Base-by-base conservation (phyloP, 1,140 invertebrate genomes). In the Zaprionus ornatus region DNA sequence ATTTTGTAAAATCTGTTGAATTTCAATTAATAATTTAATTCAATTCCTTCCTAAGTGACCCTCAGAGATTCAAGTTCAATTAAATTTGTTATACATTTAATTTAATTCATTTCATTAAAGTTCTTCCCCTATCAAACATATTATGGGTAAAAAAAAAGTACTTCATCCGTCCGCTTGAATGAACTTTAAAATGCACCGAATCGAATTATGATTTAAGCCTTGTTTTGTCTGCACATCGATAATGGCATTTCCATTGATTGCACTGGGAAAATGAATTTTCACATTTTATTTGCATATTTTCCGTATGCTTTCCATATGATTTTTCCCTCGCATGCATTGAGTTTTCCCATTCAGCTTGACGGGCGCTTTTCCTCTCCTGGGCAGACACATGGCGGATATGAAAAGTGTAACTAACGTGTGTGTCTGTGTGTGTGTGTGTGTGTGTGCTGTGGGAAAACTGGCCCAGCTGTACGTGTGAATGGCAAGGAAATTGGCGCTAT, bases 371-470 rank as follows among this genome's bases (percentile, higher is more conserved):
- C 45, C 37, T 56, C 60, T n/a, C 19, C 25, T 54, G 15, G 13
- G 27, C 29, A 21, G 21, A 59, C 60, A 70, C 48, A 60, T 62
- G 29, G 19, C 67, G 48, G 63, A 80, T 62, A 74, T 77, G 64
- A 75, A 74, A 80, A 78, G 32, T 68, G 73, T 80, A 62, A 55
- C 55, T n/a, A 54, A 68, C 56, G 79, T 76, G 74, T 75, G 67
- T 15, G 62, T 63, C 54, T 63, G 62, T 59, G 63, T 73, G 67
- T 19, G 62, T 64, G 54, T 60, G 62, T 54, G 66, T 75, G 52
- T 25, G 63, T 35, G 50, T 48, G 42, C 56, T 74, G 72, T 54
- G 29, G 42, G 17, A 67, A 77, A 74, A 78, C 64, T 70, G 70
- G 62, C 65, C 50, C 54, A 21, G 48, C 62, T 48, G 66, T 72